Evolutionary conservation across 92 coral and sea anemone species (phyloP), one percentile per base, ranked within the genome.

Genomic region (Epizoanthus stellaris): DNA sequence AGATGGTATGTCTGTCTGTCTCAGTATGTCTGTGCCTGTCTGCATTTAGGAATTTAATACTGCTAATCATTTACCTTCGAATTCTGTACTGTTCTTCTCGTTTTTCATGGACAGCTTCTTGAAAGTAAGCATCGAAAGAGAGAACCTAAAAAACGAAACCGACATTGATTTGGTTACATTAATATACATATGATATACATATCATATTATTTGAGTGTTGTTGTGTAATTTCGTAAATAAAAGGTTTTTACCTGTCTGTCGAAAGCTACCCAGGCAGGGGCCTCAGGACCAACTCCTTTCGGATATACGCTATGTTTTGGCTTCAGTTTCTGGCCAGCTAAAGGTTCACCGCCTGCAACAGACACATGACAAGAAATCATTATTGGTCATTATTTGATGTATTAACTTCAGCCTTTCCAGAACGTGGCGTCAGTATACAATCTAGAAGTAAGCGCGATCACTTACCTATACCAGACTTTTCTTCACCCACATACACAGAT

Each of bases 241-340:
- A 30, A 15, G 65, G 3, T 15, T 8, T 73, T 74, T 39, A 85
- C 94, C 88, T 96, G 99, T 92, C 99, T 89, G 60, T 96, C 99
- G 90, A 92, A 96, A 63, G 99, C 99, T 47, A 96, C 98, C 99
- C 99, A 96, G 36, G 99, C 95, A 20, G 99, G 99, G 0, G 99
- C 99, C 71, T 96, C 99, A 40, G 94, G 93, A 9, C 99, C 99
- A 54, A 96, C 92, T 59, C 99, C 99, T 58, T 94, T 92, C 36
- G 99, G 99, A 86, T 92, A 96, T 67, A 87, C 84, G 86, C 99
- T 96, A 74, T 93, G 95, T 64, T 83, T 90, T 34, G 99, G 93
- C 61, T 90, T 95, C 42, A 91, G 80, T 72, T 94, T 89, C 67
- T 96, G 99, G 4, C 99, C 99, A 19, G 98, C 98, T 19, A 96